A percentile compares a stretch with the other conserved stretches of the same genome.
These are phyloP conservation scores for Sesia bembeciformis DNA, from an alignment of 2,888 invertebrate species.

Conservation along the genomic window DNA sequence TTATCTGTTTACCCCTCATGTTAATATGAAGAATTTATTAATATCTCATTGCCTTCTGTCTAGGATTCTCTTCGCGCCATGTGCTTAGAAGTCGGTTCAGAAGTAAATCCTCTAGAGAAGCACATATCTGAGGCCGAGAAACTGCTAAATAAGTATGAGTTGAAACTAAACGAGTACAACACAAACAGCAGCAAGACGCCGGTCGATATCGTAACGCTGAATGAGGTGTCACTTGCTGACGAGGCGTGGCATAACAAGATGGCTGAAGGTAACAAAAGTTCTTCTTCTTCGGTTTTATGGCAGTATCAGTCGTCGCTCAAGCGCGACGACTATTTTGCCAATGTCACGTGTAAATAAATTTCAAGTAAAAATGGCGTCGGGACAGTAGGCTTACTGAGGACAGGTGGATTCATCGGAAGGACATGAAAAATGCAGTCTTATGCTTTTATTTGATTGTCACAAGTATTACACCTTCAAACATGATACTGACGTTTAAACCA, in stretches of 20 bases:
- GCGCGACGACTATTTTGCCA: no score
- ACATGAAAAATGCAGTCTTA: no score
- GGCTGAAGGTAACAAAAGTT: slow-evolving; percentile 40
- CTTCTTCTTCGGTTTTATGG: no score
- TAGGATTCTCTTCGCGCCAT: slow-evolving; percentile 48
- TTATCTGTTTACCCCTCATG: no score
- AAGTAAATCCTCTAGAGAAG: slow-evolving; percentile 47
- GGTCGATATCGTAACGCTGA: slow-evolving; percentile 53
- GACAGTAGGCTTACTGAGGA: no score
- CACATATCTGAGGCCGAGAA: slow-evolving; percentile 68
- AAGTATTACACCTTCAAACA: no score
- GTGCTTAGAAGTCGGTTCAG: slow-evolving; percentile 41
- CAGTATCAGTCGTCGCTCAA: no score
- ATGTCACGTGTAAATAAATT: no score
- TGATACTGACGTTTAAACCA: no score
- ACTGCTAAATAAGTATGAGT: slow-evolving; percentile 72
- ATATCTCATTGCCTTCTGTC: slow-evolving; percentile 1
- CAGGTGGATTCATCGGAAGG: no score
- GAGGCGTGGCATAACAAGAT: slow-evolving; percentile 70
- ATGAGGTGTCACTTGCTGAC: slow-evolving; percentile 58
- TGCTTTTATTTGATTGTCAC: no score
- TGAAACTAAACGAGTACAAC: slow-evolving; percentile 68
- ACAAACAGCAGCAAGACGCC: slow-evolving; percentile 35
- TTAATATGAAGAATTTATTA: neutral
- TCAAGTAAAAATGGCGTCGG: no score